Base-by-base conservation (phyloP, 2,888 invertebrate species). In the Oxyscelio sp. region DNA sequence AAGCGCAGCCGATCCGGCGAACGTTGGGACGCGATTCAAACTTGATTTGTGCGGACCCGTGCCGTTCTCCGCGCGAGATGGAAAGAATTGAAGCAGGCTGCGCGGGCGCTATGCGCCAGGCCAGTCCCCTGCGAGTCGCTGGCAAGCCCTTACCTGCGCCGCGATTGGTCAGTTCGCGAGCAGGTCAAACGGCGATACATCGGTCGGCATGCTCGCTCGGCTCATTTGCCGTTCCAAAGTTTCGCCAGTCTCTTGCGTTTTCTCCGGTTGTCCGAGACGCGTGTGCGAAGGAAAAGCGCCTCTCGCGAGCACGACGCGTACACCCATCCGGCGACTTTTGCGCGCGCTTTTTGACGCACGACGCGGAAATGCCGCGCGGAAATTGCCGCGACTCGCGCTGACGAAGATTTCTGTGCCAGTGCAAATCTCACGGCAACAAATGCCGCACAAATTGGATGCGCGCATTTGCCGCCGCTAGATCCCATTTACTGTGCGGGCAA, bases 171-270 rank as follows among this genome's bases (percentile, higher is more conserved):
- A 78, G 74, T 83, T 83, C 15, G 59, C 68, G 83, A 83, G 73
- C 83, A 83, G 83, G 83, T 83, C 83, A 83, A 83, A 78, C 78
- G 83, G 77, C 66, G 77, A 65, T 71, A 71, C 77, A 73, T 78
- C 83, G 83, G 71, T 83, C 66, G 59, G 63, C 71, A 71, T 74
- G 56, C 56, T 75, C 45, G 19, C 66, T 66, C 59, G 66, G 56
- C 70, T 63, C 21, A 56, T 59, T 63, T 48, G 70, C 50, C 59
- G 65, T 80, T 74, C 54, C 54, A 65, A 56, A 75, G 68, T 74
- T 43, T 63, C 13, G 17, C 17, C n/a, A 19, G 61, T 8, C 21
- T 21, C 58, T 17, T 6, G 61, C 61, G 54, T 73, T 75, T 70
- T 70, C 38, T 52, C 31, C 22, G 40, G 38, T 19, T 71, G 59